phyloP scores from a whole-genome alignment of 2,113 vertebrate genomes.

The Phoenicopterus ruber region DNA sequence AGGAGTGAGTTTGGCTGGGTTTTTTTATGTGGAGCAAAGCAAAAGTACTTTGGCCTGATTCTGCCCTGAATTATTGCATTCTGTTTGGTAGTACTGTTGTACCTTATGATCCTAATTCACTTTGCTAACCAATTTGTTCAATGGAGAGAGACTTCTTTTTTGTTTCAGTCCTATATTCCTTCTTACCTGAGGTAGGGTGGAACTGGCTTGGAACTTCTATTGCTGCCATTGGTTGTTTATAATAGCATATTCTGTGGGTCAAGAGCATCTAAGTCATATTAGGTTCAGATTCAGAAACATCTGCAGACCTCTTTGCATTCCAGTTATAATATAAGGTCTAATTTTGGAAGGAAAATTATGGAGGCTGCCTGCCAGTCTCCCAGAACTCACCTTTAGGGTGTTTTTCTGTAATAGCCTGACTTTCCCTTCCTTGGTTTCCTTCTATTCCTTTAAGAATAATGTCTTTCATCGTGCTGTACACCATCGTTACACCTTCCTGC shows the following conservation, averaged over 20 bases:
- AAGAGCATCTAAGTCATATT: not conserved
- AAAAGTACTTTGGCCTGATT: not conserved
- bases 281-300: not conserved
- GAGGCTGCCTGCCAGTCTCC: not conserved
- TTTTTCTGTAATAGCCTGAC: not conserved
- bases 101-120: not conserved
- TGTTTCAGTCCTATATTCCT: not conserved
- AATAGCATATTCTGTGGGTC: not conserved
- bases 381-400: not conserved
- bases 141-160: not conserved
- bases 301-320: not conserved
- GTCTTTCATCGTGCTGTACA: not conserved
- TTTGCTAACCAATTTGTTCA: not conserved
- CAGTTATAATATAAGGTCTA: not conserved
- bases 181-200: not conserved
- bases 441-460: not conserved
- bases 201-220: not conserved
- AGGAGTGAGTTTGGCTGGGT: not conserved
- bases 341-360: not conserved
- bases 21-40: not conserved
- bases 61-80: not conserved
- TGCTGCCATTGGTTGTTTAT: not conserved
- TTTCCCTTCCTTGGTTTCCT: not conserved
- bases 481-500: not conserved
- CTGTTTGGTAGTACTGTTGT: not conserved